Base-by-base conservation (phyloP, 2,888 invertebrate species). In the Tridacna gigas region DNA sequence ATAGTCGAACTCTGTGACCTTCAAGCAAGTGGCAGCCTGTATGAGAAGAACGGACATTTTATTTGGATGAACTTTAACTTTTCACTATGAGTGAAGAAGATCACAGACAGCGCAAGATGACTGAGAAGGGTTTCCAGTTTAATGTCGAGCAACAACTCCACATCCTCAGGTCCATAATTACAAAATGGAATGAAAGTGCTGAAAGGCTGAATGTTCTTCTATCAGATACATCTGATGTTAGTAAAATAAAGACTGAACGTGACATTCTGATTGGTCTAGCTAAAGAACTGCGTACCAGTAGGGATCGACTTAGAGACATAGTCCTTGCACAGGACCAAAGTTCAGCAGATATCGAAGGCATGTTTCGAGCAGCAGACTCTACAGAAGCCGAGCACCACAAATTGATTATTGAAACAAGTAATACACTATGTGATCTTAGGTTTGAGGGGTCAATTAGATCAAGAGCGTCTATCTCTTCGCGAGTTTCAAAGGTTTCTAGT, bases 161-260 rank as follows among this genome's bases (percentile, higher is more conserved):
- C 37, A 37, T 37, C 37, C 25, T 63, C 22, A 63, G 25, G 63
- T 25, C 13, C 22, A n/a, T 63, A 13, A 63, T 25, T n/a, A 13
- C 63, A 20, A 63, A 63, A 63, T 63, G 63, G 63, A 22, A 63
- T 25, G n/a, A n/a, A 22, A 63, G 22, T 63, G 63, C 63, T 63
- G 63, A 63, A 63, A 22, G 25, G 63, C n/a, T 63, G 20, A 63
- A 63, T 63, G 22, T 63, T n/a, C n/a, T 56, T 18, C 56, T 56
- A n/a, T 56, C 56, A 56, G 56, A 56, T 56, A 56, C 18, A 56
- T 20, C 63, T 22, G 63, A n/a, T 63, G 22, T 13, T 13, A 25
- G 25, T 25, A 63, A 63, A 13, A 63, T 22, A 63, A 63, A 22
- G 25, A 25, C 63, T 22, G 25, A 63, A 25, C n/a, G 63, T 22